phyloP scores from a whole-genome alignment of 2,797 vertebrate species.

The Macrochelys suwanniensis region DNA sequence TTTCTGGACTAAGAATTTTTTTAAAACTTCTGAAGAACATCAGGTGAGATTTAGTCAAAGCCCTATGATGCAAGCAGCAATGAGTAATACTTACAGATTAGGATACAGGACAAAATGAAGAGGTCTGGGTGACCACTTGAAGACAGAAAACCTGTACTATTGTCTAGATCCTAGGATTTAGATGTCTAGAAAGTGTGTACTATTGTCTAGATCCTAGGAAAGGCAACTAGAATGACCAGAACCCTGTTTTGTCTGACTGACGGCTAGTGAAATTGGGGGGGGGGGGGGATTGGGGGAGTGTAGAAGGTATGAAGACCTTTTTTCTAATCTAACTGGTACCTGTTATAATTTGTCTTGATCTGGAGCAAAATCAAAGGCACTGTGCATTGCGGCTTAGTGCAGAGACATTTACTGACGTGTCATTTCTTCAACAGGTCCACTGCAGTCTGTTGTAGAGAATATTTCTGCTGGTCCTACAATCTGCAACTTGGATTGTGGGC shows the following conservation, averaged over 20 bases:
- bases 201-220: neutral
- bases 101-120: neutral
- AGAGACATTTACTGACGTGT: neutral
- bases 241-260: neutral
- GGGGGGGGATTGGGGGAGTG: no score
- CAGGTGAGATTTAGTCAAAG: neutral
- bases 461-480: neutral
- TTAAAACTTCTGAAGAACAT: neutral
- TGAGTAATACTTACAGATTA: neutral
- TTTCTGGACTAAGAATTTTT: neutral
- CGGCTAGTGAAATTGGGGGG: neutral
- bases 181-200: no score
- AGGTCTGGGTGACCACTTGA: neutral
- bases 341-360: neutral
- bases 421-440: neutral
- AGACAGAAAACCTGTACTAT: neutral
- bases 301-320: neutral
- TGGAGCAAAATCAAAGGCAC: neutral
- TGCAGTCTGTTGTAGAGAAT: neutral
- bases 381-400: neutral
- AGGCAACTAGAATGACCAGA: neutral
- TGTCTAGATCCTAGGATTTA: neutral
- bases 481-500: neutral
- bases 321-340: neutral
- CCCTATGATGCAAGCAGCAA: neutral